Evolutionary conservation across 2,113 vertebrate genomes (phyloP).

Genomic region (Turnix velox): DNA sequence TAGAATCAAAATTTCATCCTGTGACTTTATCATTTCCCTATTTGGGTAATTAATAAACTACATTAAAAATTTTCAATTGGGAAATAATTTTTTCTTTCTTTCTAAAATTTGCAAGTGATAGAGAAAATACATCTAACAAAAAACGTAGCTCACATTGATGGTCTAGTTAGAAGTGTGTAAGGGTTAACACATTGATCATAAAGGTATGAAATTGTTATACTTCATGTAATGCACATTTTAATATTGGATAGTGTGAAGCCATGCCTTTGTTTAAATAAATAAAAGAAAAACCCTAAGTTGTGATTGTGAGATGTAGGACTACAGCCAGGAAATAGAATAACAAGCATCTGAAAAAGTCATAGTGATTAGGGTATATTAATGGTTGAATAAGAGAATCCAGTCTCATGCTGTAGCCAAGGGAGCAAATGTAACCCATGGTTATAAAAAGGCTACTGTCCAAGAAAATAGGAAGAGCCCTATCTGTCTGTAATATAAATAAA

Average conservation of each 20-base stretch:
- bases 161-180: neutral
- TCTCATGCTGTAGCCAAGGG: neutral
- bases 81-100: neutral
- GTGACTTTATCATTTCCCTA: neutral
- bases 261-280: neutral
- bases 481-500: neutral
- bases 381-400: neutral
- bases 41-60: neutral
- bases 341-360: neutral
- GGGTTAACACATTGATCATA: neutral
- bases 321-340: neutral
- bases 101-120: neutral
- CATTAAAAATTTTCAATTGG: neutral
- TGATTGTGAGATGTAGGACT: neutral
- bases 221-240: neutral
- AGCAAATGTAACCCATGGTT: neutral
- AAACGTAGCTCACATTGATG: neutral
- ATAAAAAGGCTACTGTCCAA: neutral
- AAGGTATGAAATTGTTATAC: neutral
- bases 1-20: neutral
- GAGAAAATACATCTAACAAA: neutral
- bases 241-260: neutral
- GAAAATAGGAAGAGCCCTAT: neutral
- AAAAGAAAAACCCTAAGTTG: neutral
- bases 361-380: neutral